Percentiles rank a stretch among this genome's conserved stretches.
phyloP scores from a whole-genome alignment of 2,113 vertebrate genomes.

The Pseudorasbora parva region DNA sequence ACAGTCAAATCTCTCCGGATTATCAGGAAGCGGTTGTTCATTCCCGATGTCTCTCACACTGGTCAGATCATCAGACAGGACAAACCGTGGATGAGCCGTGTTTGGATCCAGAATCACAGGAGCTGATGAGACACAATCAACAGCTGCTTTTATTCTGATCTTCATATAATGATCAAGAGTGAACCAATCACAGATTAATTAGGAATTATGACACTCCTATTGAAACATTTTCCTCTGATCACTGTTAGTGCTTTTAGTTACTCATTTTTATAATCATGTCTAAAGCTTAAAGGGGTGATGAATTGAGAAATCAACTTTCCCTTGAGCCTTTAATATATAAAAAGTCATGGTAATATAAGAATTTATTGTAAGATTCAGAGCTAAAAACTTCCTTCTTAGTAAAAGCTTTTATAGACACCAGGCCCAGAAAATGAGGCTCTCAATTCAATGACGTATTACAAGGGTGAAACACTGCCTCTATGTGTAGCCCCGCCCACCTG shows the following conservation, averaged over 20 bases:
- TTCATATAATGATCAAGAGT: conserved; percentile 41
- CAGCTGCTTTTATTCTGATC: neutral
- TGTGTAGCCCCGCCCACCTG: too few relatives aligned
- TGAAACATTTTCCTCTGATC: neutral
- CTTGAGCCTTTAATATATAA: too few relatives aligned
- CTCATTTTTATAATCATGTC: too few relatives aligned
- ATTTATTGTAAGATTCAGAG: too few relatives aligned
- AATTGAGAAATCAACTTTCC: too few relatives aligned
- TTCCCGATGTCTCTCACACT: neutral
- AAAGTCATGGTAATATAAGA: too few relatives aligned
- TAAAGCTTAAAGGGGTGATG: too few relatives aligned
- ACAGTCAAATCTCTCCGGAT: conserved; percentile 39
- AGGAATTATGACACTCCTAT: neutral
- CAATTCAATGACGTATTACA: too few relatives aligned
- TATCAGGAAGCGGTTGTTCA: neutral
- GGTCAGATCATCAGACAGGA: conserved; percentile 49
- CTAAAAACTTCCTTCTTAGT: too few relatives aligned
- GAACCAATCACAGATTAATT: neutral
- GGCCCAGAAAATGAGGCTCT: too few relatives aligned
- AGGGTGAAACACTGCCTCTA: too few relatives aligned
- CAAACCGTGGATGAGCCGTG: neutral
- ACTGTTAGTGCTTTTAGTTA: neutral
- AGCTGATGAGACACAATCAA: conserved; percentile 14
- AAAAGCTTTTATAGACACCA: too few relatives aligned
- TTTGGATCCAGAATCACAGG: conserved; percentile 22